Evolutionary conservation across 1,140 invertebrate species (phyloP), one percentile per base, ranked within the genome.

Genomic region (Panulirus ornatus): DNA sequence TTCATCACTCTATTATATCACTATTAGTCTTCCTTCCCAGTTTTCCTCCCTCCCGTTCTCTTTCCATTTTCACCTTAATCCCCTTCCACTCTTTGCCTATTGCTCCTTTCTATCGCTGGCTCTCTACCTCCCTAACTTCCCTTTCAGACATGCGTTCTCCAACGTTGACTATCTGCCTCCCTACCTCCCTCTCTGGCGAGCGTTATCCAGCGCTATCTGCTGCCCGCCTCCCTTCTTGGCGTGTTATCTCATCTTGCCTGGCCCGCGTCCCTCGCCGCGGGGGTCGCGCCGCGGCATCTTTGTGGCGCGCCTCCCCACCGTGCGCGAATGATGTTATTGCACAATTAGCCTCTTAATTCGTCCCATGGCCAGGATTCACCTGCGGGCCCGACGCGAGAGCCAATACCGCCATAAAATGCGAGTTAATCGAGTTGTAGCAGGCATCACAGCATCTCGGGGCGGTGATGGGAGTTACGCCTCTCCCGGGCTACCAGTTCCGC

Each of bases 281-380:
- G 81, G 81, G 63, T n/a, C 58, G 3, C 3, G 5, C 40, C 11
- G 71, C 58, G 58, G 81, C 36, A 22, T n/a, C 81, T 70, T 84
- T 84, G 36, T 36, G 27, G 16, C 36, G 14, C 3, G 34, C 44
- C 54, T 71, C 81, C 81, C 81, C 27, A 22, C 38, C 19, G 58
- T 54, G 81, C 63, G 1, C 3, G 22, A 63, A 66, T 42, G 81
- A 63, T 84, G 81, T 84, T 84, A 84, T 84, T 42, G 63, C 81
- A 84, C 81, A 84, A 84, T 84, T 84, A 84, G 81, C 58, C 81
- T 84, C 81, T 84, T 84, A 84, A 84, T 84, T 84, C 81, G 81
- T 42, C 0, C 27, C 6, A n/a, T 34, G 54, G 36, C 22, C 38
- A 5, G 36, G 79, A 2, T 30, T 30, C 44, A 58, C 34, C 34